These are phyloP conservation scores for Chrysotoxum bicinctum DNA, from an alignment of 2,888 invertebrate genomes.

Conservation along the genomic window DNA sequence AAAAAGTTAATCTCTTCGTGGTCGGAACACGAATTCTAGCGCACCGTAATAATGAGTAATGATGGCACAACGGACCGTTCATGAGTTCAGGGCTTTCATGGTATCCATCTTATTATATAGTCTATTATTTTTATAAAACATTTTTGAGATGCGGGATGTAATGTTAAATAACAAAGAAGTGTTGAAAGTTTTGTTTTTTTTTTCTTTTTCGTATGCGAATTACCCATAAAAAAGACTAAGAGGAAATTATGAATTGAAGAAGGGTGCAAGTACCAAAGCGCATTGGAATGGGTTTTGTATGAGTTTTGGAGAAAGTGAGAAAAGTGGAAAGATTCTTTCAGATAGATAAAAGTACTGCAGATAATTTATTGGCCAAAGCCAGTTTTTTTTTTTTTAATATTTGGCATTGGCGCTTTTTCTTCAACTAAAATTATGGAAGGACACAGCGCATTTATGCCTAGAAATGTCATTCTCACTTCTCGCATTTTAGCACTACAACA, in stretches of 20 bases:
- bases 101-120: slow-evolving; percentile 40
- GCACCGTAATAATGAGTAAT: slow-evolving; percentile 72
- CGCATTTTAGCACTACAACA: too few species aligned
- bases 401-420: not conserved
- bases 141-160: slow-evolving; percentile 19
- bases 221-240: slow-evolving; percentile 47
- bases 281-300: slow-evolving; percentile 17
- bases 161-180: slow-evolving; percentile 58
- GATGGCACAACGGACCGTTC: slow-evolving; percentile 63
- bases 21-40: slow-evolving; percentile 70
- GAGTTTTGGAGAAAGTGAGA: not conserved
- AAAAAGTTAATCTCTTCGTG: slow-evolving; percentile 74
- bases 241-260: slow-evolving; percentile 42
- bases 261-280: slow-evolving; percentile 45
- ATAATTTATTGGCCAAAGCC: slow-evolving; percentile 41
- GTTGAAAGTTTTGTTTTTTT: slow-evolving; percentile 30
- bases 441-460: too few species aligned
- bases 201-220: slow-evolving; percentile 7
- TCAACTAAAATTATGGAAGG: not conserved
- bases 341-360: slow-evolving; percentile 7
- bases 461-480: too few species aligned
- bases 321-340: not conserved
- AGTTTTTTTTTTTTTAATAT: not conserved
- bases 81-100: slow-evolving; percentile 18
- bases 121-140: slow-evolving; percentile 39